Evolutionary conservation across 2,113 vertebrate species (phyloP), one percentile per base, ranked within the genome.

Genomic region (Scomber colias): DNA sequence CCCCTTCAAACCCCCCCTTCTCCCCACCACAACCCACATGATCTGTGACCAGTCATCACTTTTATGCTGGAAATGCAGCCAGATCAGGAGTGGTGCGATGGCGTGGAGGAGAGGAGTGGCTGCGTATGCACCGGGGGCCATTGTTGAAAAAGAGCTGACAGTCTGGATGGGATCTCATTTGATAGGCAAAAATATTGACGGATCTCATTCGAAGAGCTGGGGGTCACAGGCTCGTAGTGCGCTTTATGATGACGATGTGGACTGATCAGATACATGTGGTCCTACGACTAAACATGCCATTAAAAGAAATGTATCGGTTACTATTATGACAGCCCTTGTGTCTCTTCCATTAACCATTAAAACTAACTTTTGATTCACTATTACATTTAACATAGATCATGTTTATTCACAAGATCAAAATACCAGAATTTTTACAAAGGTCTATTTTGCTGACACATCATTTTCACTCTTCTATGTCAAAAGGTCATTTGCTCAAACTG

Each of bases 61-160:
- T 94, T 93, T 87, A 87, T 84, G 72, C 75, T 80, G 68, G 90
- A 89, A 86, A 85, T 44, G 71, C 49, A 79, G 76, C 87, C 90
- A 88, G 83, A 82, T 83, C 73, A 40, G 82, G 83, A 76, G 63
- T 0, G 60, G 71, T 54, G 74, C 4, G n/a, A 44, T 3, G 49
- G 65, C 14, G 60, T 30, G 48, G 68, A 49, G 77, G 44, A 19
- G 45, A 73, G 70, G 56, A 15, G 48, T 16, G 56, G 79, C 73
- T 50, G 51, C 15, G 5, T 50, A 31, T 30, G 83, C 71, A 40
- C 65, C 31, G 53, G 19, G 30, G 35, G 24, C 51, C 66, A 72
- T 81, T 89, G 90, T 92, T 87, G 68, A 71, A 90, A 92, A 92
- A 92, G 71, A 90, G 92, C 93, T 93, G 91, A 93, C 89, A 12